phyloP scores from a whole-genome alignment of 2,888 invertebrate genomes.

The Vanessa cardui region DNA sequence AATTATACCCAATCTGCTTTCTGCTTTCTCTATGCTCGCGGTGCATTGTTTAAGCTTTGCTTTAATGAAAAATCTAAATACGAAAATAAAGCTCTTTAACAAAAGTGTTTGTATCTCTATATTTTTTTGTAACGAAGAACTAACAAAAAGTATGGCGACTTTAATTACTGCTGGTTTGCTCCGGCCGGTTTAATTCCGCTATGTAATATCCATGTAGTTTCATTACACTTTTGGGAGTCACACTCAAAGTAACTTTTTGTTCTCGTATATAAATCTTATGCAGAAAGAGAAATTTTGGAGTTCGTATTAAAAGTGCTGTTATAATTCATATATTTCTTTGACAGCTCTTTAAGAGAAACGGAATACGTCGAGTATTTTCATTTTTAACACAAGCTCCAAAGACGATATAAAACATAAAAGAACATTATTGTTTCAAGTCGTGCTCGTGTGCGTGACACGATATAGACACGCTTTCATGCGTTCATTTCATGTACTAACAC shows the following conservation, averaged over 20 bases:
- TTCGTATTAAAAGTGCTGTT: conserved; percentile 8
- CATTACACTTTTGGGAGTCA: conserved; percentile 18
- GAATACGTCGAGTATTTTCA: neutral
- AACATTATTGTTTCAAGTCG: neutral
- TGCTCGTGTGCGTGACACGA: conserved; percentile 6
- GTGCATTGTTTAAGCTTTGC: neutral
- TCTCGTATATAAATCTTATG: conserved; percentile 19
- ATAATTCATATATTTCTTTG: conserved; percentile 19
- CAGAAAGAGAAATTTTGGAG: conserved; percentile 17
- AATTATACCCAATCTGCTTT: neutral
- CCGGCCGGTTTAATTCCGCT: conserved; percentile 14
- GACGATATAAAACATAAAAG: neutral
- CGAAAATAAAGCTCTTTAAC: conserved; percentile 8
- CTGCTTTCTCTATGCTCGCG: neutral
- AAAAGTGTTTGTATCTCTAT: conserved; percentile 15
- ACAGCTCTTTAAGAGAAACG: neutral
- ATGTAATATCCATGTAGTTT: conserved; percentile 20
- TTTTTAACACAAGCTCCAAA: neutral
- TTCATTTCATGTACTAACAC: conserved; percentile 15
- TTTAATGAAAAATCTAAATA: conserved; percentile 8
- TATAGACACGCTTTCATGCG: neutral
- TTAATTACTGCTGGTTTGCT: conserved; percentile 27
- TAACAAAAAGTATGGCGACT: conserved; percentile 26
- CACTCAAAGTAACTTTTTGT: conserved; percentile 18
- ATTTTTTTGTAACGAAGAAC: conserved; percentile 19